Evolutionary conservation across 2,888 invertebrate species (phyloP).

Genomic region (Drosophila pseudotakahashii): DNA sequence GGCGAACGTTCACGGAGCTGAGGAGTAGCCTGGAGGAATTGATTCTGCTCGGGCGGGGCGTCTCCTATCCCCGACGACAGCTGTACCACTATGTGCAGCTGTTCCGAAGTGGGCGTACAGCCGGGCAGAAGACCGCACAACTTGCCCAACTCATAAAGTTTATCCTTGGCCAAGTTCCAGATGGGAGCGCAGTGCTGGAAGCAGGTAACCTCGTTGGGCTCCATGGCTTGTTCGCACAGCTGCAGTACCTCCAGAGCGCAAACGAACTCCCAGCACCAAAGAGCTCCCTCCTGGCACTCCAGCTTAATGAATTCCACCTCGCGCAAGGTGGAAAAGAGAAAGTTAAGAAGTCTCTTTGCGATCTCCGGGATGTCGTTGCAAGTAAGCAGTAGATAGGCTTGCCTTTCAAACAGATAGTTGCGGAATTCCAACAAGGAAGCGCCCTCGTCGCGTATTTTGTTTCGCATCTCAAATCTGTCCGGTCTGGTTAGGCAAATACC

Average conservation of each 20-base stretch:
- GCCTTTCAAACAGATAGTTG: conserved; percentile 96
- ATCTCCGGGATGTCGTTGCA: conserved; percentile 86
- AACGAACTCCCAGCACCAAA: conserved; percentile 96
- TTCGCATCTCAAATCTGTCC: conserved; percentile 85
- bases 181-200: conserved; percentile 93
- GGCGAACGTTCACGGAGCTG: conserved; percentile 85
- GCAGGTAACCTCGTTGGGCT: conserved; percentile 89
- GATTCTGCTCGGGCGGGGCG: conserved; percentile 85
- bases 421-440: conserved; percentile 94
- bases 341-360: conserved; percentile 94
- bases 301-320: conserved; percentile 93
- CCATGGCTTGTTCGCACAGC: conserved; percentile 89
- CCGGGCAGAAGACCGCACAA: conserved; percentile 96
- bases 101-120: conserved; percentile 91
- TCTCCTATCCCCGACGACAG: conserved; percentile 96
- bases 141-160: conserved; percentile 91
- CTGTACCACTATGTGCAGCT: conserved; percentile 95
- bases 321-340: conserved; percentile 94
- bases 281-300: conserved; percentile 91
- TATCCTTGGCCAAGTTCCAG: conserved; percentile 94
- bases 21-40: conserved; percentile 80
- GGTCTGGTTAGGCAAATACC: conserved; percentile 89
- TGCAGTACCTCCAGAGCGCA: conserved; percentile 95
- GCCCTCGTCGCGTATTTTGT: conserved; percentile 77
- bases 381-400: conserved; percentile 91